Conservation (phyloP, 2,113 vertebrate genomes). For the Holacanthus passer region DNA sequence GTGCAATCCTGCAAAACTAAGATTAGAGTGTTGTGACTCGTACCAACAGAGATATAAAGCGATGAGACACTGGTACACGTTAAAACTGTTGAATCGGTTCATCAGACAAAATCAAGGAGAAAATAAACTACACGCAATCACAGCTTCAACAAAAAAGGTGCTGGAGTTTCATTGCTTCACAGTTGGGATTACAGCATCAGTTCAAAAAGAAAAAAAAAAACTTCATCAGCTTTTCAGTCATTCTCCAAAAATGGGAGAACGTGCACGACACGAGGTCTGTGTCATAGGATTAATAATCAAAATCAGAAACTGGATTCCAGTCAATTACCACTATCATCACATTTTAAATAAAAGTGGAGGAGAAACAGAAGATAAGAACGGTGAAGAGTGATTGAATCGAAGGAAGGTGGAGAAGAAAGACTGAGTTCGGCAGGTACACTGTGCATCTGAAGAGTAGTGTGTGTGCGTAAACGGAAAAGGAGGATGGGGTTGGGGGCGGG, state of each 20-base stretch:
- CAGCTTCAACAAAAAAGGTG: constrained; percentile 20
- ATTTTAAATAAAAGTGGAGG: constrained; percentile 21
- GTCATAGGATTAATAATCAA: constrained; percentile 53
- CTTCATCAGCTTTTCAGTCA: constrained; percentile 24
- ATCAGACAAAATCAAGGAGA: constrained; percentile 21
- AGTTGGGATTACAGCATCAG: constrained; percentile 35
- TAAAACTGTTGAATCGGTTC: constrained; percentile 23
- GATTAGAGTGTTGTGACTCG: constrained; percentile 10
- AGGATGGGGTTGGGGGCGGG: background rate
- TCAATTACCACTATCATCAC: constrained; percentile 60
- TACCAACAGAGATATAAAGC: constrained; percentile 39
- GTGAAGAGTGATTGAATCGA: constrained; percentile 18
- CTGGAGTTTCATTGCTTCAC: constrained; percentile 53
- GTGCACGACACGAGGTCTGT: constrained; percentile 40
- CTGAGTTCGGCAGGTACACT: constrained; percentile 31
- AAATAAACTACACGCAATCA: constrained; percentile 28
- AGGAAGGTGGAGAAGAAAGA: constrained; percentile 17
- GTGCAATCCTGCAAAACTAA: constrained; percentile 32
- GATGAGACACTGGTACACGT: constrained; percentile 27
- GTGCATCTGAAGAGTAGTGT: constrained; percentile 36
- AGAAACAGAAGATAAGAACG: constrained; percentile 16
- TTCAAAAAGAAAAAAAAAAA: constrained; percentile 12
- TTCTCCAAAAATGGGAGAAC: constrained; percentile 70
- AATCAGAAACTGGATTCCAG: constrained; percentile 81
- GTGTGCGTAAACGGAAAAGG: constrained; percentile 43